Evolutionary conservation across 2,888 invertebrate genomes (phyloP).

Genomic region (Labia minor): DNA sequence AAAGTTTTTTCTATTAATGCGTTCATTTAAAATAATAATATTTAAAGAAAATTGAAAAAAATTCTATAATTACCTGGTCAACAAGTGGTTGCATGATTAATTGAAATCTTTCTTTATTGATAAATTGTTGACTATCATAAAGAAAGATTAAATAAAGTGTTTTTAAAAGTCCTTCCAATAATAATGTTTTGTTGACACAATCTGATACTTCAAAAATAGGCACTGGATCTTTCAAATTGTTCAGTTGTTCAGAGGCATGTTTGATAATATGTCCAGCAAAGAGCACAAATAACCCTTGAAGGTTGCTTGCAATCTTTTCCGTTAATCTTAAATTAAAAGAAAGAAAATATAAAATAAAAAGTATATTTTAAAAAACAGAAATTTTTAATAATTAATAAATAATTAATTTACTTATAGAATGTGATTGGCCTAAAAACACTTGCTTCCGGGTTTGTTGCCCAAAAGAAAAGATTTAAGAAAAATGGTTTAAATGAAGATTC

Average conservation of each 20-base stretch:
- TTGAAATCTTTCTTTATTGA: constrained; percentile 76
- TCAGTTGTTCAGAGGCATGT: constrained; percentile 64
- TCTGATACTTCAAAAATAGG: constrained; percentile 3
- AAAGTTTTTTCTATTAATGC: background rate
- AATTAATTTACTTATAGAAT: constrained; percentile 55
- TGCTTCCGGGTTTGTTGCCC: constrained; percentile 53
- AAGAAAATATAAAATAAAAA: background rate
- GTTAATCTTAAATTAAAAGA: constrained; percentile 51
- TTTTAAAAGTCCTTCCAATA: constrained; percentile 60
- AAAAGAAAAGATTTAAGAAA: constrained; percentile 75
- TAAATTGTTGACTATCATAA: constrained; percentile 72
- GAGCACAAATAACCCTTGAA: constrained; percentile 80
- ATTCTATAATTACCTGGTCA: constrained; percentile 73
- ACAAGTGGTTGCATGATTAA: constrained; percentile 75
- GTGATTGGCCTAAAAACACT: constrained; percentile 52
- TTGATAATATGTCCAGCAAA: constrained; percentile 78
- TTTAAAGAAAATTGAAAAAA: no score
- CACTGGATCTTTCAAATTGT: constrained; percentile 48
- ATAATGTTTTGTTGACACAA: constrained; percentile 32
- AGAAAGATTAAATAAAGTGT: constrained; percentile 68
- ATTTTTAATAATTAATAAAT: background rate
- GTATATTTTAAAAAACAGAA: no score
- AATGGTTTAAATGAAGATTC: constrained; percentile 82
- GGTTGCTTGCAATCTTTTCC: constrained; percentile 61
- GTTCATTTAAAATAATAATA: no score